Base-by-base conservation (phyloP, 2,888 invertebrate species). In the Lacanobia oleracea region DNA sequence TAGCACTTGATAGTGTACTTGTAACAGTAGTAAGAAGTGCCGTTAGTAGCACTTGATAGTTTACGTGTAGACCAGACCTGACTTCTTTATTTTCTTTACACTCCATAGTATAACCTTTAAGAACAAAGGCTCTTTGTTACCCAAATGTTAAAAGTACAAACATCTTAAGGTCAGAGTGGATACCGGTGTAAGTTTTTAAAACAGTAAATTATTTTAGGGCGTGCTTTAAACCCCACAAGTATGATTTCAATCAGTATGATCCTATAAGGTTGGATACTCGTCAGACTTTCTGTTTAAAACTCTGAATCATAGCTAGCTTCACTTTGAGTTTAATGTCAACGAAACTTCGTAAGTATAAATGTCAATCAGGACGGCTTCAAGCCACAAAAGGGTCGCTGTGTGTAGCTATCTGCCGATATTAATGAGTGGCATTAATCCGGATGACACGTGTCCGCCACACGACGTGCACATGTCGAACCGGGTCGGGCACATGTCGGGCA, bases 361-460 rank as follows among this genome's bases (percentile, higher is more conserved):
- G 45, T 48, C 45, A 27, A 40, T 48, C 14, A 2, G 18, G 23
- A 51, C 18, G 6, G 18, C 12, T 37, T n/a, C 9, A 0, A 33
- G 27, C 23, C 18, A 43, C 45, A 18, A 45, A 48, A 50, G 23
- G 27, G 14, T 23, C 21, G 27, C 18, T 23, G 18, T 27, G n/a
- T n/a, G 23, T 18, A 56, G 51, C 48, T 14, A 61, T 67, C 45
- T 48, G 60, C 10, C 33, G 9, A 53, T 74, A 57, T 68, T 60
- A 80, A 80, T 83, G 68, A 64, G 21, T 21, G 56, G n/a, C 56
- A 60, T 68, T 67, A 61, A 83, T 64, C 50, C 48, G 40, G 10
- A n/a, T 4, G 67, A 4, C 64, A 51, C 61, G 61, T 43, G 82
- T 2, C 21, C 27, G 71, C 4, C 73, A 33, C 70, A 23, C n/a